A percentile compares a stretch with the other conserved stretches of the same genome.
Conservation (phyloP, 1,140 invertebrate species). For the Pogonognathellus flavescens region DNA sequence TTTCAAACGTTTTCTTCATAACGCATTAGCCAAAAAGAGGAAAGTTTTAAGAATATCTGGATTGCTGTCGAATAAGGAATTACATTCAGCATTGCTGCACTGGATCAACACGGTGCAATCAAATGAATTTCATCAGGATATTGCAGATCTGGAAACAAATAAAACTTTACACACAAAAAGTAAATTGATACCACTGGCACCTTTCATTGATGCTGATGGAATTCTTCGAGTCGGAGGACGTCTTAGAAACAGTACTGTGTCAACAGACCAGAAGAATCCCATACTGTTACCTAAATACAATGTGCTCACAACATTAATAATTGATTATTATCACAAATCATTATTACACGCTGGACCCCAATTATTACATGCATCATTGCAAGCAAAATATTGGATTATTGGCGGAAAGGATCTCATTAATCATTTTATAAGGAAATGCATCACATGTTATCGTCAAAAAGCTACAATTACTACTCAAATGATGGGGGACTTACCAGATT, state of each 20-base stretch:
- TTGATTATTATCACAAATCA: background rate
- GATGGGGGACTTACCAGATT: too few species aligned
- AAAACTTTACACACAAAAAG: background rate
- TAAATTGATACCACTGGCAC: background rate
- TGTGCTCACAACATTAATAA: background rate
- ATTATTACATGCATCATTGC: background rate
- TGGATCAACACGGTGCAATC: background rate
- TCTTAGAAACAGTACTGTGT: background rate
- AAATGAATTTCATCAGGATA: background rate
- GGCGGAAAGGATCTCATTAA: background rate
- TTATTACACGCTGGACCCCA: background rate
- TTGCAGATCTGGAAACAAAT: background rate
- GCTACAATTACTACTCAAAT: background rate
- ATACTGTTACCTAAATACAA: conserved; percentile 3
- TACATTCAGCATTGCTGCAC: background rate
- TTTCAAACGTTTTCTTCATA: background rate
- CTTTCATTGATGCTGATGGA: background rate
- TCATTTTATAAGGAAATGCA: background rate
- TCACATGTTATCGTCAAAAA: background rate
- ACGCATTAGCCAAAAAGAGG: background rate
- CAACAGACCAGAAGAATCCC: background rate
- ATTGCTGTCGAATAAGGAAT: background rate
- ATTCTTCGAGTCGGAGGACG: conserved; percentile 21
- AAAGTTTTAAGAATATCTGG: too few species aligned
- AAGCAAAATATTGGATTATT: conserved; percentile 1